Evolutionary conservation across 2,113 vertebrate species (phyloP).

Genomic region (Halcyon malimbica): DNA sequence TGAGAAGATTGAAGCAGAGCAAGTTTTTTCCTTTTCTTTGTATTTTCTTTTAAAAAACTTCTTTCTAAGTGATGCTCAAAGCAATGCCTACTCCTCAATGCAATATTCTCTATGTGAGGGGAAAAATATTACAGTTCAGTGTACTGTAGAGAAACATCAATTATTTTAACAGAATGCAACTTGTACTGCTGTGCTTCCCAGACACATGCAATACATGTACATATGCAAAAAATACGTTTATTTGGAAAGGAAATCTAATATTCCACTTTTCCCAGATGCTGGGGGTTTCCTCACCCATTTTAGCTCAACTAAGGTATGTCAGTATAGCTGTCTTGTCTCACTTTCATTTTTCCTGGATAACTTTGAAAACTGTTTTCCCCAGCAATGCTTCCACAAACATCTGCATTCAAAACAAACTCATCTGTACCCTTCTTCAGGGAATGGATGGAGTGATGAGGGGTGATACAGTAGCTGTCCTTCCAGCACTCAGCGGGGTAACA

Average conservation of each 20-base stretch:
- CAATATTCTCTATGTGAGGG: background rate
- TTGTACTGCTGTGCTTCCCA: background rate
- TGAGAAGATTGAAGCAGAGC: background rate
- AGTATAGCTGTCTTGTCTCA: background rate
- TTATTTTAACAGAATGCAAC: background rate
- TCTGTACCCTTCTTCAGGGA: background rate
- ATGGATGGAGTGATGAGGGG: background rate
- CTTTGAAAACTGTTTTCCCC: background rate
- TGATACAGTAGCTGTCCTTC: background rate
- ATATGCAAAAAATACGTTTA: background rate
- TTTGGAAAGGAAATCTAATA: background rate
- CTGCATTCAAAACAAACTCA: background rate
- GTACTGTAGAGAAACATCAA: background rate
- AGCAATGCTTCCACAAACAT: background rate
- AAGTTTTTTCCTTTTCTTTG: background rate
- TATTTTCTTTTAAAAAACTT: constrained; percentile 11
- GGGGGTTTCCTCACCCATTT: background rate
- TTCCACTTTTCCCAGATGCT: background rate
- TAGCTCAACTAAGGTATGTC: background rate
- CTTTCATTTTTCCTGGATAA: background rate
- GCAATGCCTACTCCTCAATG: background rate
- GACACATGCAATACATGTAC: background rate
- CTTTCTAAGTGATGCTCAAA: background rate
- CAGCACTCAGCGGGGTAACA: background rate
- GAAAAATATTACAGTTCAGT: background rate